These are phyloP conservation scores for Xestia rhomboidea DNA, from an alignment of 2,888 invertebrate genomes.

Conservation along the genomic window DNA sequence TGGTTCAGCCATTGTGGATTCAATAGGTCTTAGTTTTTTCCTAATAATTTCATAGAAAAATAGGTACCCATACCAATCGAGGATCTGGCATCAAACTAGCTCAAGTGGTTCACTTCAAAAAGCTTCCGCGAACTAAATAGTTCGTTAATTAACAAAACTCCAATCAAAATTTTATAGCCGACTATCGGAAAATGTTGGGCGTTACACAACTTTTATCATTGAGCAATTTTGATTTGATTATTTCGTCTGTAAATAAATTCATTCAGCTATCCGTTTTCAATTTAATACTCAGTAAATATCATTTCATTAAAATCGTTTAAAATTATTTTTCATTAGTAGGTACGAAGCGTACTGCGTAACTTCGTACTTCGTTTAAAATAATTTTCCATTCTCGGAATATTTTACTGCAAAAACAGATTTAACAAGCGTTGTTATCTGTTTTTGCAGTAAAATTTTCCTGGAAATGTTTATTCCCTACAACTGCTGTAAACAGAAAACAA, in stretches of 20 bases:
- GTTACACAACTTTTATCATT: constrained; percentile 37
- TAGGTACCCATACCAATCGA: background rate
- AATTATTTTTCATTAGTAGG: background rate
- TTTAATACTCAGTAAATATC: background rate
- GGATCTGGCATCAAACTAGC: background rate
- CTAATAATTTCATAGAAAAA: background rate
- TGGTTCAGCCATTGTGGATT: background rate
- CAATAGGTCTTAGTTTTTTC: background rate
- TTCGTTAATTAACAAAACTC: constrained; percentile 36
- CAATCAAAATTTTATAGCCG: constrained; percentile 14
- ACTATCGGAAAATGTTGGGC: constrained; percentile 13
- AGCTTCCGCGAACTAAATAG: constrained; percentile 36
- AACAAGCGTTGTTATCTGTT: background rate
- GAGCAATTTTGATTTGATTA: constrained; percentile 16
- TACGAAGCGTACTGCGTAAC: constrained; percentile 8
- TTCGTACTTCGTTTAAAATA: background rate
- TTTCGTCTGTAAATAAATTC: constrained; percentile 4
- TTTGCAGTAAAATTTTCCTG: constrained; percentile 1
- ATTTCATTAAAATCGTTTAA: constrained; percentile 2
- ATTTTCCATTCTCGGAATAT: constrained; percentile 5
- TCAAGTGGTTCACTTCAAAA: constrained; percentile 9
- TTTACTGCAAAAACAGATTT: too few species aligned
- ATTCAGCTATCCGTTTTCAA: constrained; percentile 5
- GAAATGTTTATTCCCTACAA: background rate
- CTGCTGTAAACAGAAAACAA: background rate